Evolutionary conservation across 2,797 vertebrate species (phyloP), one percentile per base, ranked within the genome.

Genomic region (Malurus splendens): DNA sequence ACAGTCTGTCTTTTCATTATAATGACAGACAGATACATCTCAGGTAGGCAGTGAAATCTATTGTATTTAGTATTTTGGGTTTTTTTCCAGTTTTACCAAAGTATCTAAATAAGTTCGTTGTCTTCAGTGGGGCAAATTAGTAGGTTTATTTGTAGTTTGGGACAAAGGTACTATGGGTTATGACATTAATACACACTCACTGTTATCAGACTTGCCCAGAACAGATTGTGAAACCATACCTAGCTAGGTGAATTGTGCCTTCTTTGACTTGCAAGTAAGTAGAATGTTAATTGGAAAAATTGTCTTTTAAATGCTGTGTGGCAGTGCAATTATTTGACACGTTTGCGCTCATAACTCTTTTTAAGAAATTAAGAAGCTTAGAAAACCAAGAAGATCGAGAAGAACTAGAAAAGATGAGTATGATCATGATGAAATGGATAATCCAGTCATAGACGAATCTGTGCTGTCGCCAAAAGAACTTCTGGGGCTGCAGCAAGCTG

Each of bases 361-460:
- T 41, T 80, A 93, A 96, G 97, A 98, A 92, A 95, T 94, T 78
- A 96, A 96, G 77, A 96, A 91, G n/a, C 89, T 93, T 59, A 92
- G 87, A 79, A 97, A 96, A 84, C 88, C 90, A 72, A 96, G 93
- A 86, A 96, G 93, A 91, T 87, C 68, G 3, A 93, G 94, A 92
- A 97, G 96, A 92, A 97, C 91, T 73, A 98, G 96, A 92, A 88
- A 90, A 92, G 97, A 97, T 52, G 96, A 96, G 42, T 97, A 94
- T 73, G 97, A 98, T 82, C 96, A 97, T 60, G 96, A 96, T 44
- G 95, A 96, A 66, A 75, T 91, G 65, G 97, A 96, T 78, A 96
- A 93, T n/a, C 96, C 96, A 12, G 96, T 98, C 82, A 97, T 97
- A 73, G 98, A 98, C n/a, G 98, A 98, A 77, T 95, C 97, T 20